These are phyloP conservation scores for Crossocerus cetratus DNA, from an alignment of 2,888 invertebrate species.

Conservation along the genomic window DNA sequence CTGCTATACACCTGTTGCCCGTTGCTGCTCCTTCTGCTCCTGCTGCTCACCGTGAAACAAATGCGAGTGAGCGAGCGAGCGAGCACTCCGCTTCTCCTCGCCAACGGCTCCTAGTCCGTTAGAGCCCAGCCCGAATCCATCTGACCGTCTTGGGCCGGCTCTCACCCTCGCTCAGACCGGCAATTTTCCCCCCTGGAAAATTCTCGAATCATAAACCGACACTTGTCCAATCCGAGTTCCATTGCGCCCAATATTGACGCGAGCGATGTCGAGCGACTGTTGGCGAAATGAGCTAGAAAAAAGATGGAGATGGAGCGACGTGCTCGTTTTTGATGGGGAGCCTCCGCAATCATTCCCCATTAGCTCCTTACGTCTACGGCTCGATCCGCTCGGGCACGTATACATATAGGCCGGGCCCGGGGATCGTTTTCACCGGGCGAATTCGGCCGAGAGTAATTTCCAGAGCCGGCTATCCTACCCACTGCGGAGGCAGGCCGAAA, in stretches of 20 bases:
- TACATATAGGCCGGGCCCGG: neutral
- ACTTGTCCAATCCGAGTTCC: neutral
- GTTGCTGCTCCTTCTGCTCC: conserved; percentile 62
- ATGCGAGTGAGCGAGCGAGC: conserved; percentile 41
- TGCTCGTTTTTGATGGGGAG: conserved; percentile 28
- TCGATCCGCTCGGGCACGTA: conserved; percentile 25
- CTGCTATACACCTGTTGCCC: conserved; percentile 77
- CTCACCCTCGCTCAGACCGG: too few relatives aligned
- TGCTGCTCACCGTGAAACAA: conserved; percentile 48
- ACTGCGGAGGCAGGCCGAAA: conserved; percentile 13
- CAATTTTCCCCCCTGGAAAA: too few relatives aligned
- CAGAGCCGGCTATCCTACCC: conserved; percentile 12
- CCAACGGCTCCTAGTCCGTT: conserved; percentile 50
- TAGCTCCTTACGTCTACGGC: conserved; percentile 21
- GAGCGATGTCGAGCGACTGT: neutral
- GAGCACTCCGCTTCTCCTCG: conserved; percentile 8
- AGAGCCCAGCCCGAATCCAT: conserved; percentile 40
- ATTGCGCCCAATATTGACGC: too few relatives aligned
- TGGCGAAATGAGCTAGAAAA: neutral
- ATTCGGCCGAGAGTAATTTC: conserved; percentile 5
- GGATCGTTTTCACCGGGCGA: conserved; percentile 27
- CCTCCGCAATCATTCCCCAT: conserved; percentile 35
- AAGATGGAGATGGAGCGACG: neutral
- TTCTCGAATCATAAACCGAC: too few relatives aligned
- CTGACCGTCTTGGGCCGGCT: conserved; percentile 14